Percentiles rank a stretch among this genome's conserved stretches.
phyloP scores from a whole-genome alignment of 2,113 vertebrate species.

The Micronisus gabar region DNA sequence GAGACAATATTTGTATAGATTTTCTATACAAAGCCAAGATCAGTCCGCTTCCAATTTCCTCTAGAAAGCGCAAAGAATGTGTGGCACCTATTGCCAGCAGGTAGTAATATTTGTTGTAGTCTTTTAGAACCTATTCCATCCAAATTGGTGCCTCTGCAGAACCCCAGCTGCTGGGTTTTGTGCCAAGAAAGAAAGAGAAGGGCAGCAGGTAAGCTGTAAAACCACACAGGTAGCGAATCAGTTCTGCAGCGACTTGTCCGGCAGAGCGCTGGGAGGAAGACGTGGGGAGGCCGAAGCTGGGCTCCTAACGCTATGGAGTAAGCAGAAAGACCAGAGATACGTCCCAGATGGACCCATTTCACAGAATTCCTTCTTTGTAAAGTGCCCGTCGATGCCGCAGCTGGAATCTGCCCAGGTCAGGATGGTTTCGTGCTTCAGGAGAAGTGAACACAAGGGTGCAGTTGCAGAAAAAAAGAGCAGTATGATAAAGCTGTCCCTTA shows the following conservation, averaged over 20 bases:
- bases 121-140: not conserved
- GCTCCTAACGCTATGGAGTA: not conserved
- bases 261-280: not conserved
- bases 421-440: not conserved
- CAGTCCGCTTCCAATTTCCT: not conserved
- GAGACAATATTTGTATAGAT: not conserved
- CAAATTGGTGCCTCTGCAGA: not conserved
- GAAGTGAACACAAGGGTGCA: not conserved
- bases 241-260: not conserved
- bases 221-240: rapidly evolving
- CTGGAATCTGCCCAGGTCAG: not conserved
- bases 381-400: not conserved
- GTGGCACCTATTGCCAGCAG: not conserved
- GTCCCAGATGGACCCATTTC: not conserved
- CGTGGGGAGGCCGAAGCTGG: rapidly evolving
- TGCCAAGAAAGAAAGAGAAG: not conserved
- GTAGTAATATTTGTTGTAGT: not conserved
- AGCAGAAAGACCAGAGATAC: not conserved
- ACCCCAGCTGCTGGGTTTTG: not conserved
- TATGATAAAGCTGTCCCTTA: not conserved
- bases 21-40: not conserved
- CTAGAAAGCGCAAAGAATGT: not conserved
- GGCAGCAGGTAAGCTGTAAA: not conserved
- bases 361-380: slow-evolving; percentile 1
- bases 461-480: not conserved